Conservation (phyloP, 2,797 vertebrate species). For the Lerista edwardsae region DNA sequence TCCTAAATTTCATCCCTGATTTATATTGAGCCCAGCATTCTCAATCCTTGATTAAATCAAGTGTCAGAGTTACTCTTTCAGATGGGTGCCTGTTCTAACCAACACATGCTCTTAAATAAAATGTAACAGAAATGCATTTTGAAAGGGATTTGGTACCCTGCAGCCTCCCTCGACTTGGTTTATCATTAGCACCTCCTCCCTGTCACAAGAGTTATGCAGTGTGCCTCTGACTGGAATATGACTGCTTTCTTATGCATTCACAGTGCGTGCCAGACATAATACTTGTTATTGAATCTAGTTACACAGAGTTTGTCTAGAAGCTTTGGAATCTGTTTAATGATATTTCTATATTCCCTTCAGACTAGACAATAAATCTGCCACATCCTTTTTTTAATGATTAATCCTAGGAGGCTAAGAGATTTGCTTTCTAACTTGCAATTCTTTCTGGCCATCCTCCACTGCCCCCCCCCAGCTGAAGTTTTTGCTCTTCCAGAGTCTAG, state of each 20-base stretch:
- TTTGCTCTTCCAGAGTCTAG: no score
- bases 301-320: slow-evolving; percentile 23
- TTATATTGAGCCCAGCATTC: neutral
- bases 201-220: neutral
- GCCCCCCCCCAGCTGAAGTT: no score
- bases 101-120: neutral
- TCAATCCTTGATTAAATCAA: neutral
- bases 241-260: slow-evolving; percentile 7
- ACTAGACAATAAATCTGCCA: slow-evolving; percentile 23
- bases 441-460: no score
- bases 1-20: neutral
- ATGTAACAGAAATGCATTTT: neutral
- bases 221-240: neutral
- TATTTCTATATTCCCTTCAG: slow-evolving; percentile 18
- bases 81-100: neutral
- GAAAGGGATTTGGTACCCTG: neutral
- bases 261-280: neutral
- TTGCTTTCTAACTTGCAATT: slow-evolving; percentile 1
- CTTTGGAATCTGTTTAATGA: slow-evolving; percentile 15
- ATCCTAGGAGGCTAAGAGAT: neutral
- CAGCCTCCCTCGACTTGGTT: neutral
- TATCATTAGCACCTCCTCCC: neutral
- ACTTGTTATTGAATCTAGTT: slow-evolving; percentile 16
- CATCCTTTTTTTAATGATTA: slow-evolving; percentile 18
- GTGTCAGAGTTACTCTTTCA: neutral